Conservation (phyloP, 1,140 invertebrate genomes). For the Leguminivora glycinivorella region DNA sequence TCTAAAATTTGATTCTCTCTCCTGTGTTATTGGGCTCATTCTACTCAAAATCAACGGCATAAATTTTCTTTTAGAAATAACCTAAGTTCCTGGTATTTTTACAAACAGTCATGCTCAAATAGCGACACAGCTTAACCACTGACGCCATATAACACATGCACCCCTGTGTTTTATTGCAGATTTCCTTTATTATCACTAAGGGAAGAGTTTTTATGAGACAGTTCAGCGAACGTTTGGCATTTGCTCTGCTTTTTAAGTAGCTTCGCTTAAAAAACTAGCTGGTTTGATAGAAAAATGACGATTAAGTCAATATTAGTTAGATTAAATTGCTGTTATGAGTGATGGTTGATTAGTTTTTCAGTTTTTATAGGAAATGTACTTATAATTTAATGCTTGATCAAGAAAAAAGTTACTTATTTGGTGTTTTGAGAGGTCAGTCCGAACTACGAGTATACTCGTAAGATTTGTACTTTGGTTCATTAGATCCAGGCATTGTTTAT, state of each 20-base stretch:
- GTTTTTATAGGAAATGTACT: background rate
- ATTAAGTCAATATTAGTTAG: background rate
- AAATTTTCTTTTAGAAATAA: too few relatives aligned
- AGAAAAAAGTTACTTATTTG: background rate
- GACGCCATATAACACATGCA: slow-evolving; percentile 16
- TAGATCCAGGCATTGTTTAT: too few relatives aligned
- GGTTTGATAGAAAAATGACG: background rate
- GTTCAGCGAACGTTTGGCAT: slow-evolving; percentile 5
- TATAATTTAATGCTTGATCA: background rate
- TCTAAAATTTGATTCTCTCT: too few relatives aligned
- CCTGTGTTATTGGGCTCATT: too few relatives aligned
- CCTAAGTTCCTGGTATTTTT: background rate
- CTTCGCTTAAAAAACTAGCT: background rate
- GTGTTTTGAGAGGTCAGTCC: background rate
- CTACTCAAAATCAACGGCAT: too few relatives aligned
- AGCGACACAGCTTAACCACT: background rate
- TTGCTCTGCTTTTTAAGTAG: slow-evolving; percentile 10
- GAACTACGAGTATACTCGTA: too few relatives aligned
- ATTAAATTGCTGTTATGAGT: background rate
- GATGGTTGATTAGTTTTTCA: background rate
- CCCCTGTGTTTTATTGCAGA: slow-evolving; percentile 2
- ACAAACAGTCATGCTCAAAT: background rate
- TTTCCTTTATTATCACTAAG: slow-evolving; percentile 17
- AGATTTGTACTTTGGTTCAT: too few relatives aligned
- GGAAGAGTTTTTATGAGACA: slow-evolving; percentile 2